Evolutionary conservation across 2,888 invertebrate species (phyloP).

Genomic region (Cacoxenus indagator): DNA sequence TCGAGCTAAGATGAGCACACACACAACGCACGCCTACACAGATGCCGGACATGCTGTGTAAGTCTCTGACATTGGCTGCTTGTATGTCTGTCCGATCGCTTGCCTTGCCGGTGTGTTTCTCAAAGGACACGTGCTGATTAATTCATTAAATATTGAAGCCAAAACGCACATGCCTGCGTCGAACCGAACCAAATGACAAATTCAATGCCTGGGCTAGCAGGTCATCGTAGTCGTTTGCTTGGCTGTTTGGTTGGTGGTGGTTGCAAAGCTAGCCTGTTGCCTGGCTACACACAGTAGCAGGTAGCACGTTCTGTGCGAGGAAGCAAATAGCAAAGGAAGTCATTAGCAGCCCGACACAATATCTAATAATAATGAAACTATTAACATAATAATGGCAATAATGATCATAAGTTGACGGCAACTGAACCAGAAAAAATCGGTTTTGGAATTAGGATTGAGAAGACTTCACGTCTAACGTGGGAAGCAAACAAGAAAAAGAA

Average conservation of each 20-base stretch:
- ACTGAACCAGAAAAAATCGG: background rate
- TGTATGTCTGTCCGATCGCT: background rate
- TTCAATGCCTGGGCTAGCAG: slow-evolving; percentile 6
- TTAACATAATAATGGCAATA: slow-evolving; percentile 46
- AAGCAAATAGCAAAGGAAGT: background rate
- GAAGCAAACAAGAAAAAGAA: background rate
- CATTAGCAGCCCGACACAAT: background rate
- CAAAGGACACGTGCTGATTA: slow-evolving; percentile 53
- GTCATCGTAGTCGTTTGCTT: background rate
- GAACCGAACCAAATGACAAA: slow-evolving; percentile 7
- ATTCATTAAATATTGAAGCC: slow-evolving; percentile 57
- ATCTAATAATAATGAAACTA: slow-evolving; percentile 49
- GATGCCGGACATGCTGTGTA: background rate
- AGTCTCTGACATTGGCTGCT: background rate
- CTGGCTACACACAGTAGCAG: background rate
- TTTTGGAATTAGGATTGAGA: background rate
- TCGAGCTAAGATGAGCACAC: background rate
- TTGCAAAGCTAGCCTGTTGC: background rate
- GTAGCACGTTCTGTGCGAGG: no score
- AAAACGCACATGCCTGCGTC: background rate
- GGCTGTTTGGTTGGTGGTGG: background rate
- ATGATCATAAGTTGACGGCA: slow-evolving; percentile 20
- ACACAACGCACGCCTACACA: background rate
- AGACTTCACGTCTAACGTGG: background rate
- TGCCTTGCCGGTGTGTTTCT: background rate